Evolutionary conservation across 1,140 invertebrate species (phyloP), one percentile per base, ranked within the genome.

Genomic region (Gryon sp.): DNA sequence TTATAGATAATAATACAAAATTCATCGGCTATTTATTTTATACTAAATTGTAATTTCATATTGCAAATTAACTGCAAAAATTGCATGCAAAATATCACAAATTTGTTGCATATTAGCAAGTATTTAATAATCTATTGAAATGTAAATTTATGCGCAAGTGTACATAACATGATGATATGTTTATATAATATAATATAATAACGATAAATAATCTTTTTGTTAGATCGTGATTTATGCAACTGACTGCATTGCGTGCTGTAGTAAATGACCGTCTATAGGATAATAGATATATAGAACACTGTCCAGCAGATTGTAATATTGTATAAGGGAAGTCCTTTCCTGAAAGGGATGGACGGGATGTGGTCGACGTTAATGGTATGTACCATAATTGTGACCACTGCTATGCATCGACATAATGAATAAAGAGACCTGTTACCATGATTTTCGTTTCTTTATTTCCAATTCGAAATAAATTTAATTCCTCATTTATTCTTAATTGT

Each of bases 331-430:
- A 62, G 68, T 30, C 55, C 32, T 55, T 16, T 14, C 9, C 38
- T 46, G 48, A 55, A 48, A 55, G 68, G 38, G 59, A 57, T 63
- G 50, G 41, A 40, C 26, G 59, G 69, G 50, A 73, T 73, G 59
- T 57, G 59, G 69, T 63, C 50, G 59, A 63, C 69, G 57, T 73
- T 73, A 73, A 73, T 73, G 57, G 59, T 43, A 72, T 63, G 68
- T 72, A 40, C 68, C 57, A 55, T 62, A 72, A 72, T 62, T 50
- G 57, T 41, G 40, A 72, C 68, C 68, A 62, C 68, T 72, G 68
- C 63, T 50, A 50, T 73, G 59, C 59, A 57, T 50, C 15, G 20
- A 20, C 48, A 57, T 72, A 62, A 55, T 55, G n/a, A 36, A 48
- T 30, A 15, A 28, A 18, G 40, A 45, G 68, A 72, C 55, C 57